Conservation (phyloP, 2,888 invertebrate genomes). For the Tachystola acroxantha region DNA sequence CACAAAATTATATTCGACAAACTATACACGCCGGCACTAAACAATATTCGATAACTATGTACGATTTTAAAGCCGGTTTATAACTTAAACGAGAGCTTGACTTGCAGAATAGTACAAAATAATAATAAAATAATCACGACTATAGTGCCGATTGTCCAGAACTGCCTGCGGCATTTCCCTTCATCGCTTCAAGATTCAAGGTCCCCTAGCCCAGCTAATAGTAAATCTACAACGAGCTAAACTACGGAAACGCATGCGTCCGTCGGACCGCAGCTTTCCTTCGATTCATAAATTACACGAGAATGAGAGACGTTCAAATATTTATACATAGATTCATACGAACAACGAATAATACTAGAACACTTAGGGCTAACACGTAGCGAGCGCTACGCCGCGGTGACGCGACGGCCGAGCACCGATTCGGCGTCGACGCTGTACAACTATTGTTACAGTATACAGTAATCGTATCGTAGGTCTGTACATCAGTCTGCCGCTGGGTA, state of each 20-base stretch:
- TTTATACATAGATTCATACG: slow-evolving; percentile 78
- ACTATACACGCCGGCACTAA: slow-evolving; percentile 75
- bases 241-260: slow-evolving; percentile 61
- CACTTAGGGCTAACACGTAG: slow-evolving; percentile 70
- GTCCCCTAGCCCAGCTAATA: slow-evolving; percentile 79
- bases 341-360: slow-evolving; percentile 78
- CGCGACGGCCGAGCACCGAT: slow-evolving; percentile 61
- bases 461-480: slow-evolving; percentile 58
- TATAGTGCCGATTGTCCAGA: slow-evolving; percentile 77
- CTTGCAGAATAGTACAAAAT: slow-evolving; percentile 69
- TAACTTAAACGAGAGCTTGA: slow-evolving; percentile 76
- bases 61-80: slow-evolving; percentile 70
- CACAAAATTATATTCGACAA: slow-evolving; percentile 73
- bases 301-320: slow-evolving; percentile 77
- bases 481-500: slow-evolving; percentile 68
- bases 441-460: slow-evolving; percentile 58
- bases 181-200: slow-evolving; percentile 70
- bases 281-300: slow-evolving; percentile 75
- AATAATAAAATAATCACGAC: slow-evolving; percentile 66
- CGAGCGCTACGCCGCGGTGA: slow-evolving; percentile 58
- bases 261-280: slow-evolving; percentile 54
- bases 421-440: slow-evolving; percentile 66
- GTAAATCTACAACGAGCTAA: slow-evolving; percentile 75
- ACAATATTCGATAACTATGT: slow-evolving; percentile 71
- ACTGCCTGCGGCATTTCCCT: slow-evolving; percentile 70